Base-by-base conservation (phyloP, 2,888 invertebrate genomes). In the Pseudococcus longispinus region DNA sequence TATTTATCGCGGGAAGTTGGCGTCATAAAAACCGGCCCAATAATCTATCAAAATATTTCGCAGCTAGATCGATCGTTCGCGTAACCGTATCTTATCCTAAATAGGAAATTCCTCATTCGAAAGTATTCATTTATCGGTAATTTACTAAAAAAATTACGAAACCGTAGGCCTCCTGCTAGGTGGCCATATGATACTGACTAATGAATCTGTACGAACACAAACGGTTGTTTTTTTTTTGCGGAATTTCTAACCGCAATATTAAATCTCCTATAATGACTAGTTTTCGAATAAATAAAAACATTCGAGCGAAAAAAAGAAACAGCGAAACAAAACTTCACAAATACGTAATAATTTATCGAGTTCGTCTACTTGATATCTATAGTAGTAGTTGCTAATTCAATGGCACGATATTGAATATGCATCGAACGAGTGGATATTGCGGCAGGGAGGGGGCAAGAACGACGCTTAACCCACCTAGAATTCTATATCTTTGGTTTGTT, bases 341-440 rank as follows among this genome's bases (percentile, higher is more conserved):
- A 51, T 51, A 51, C 51, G 51, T 51, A 51, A 51, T 65, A 65
- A 65, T 65, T 65, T 65, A 65, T 65, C 23, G 26, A 51, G n/a
- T 51, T 51, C n/a, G 65, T 65, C 65, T 65, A 13, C 26, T 6
- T n/a, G n/a, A n/a, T n/a, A n/a, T n/a, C n/a, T n/a, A n/a, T n/a
- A n/a, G n/a, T n/a, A n/a, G n/a, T n/a, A 13, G 46, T 8, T 46
- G 65, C 26, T 65, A 65, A 65, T 65, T 65, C 65, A 65, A 65
- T 65, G 65, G 65, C 65, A 65, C 65, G 65, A 65, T 51, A 51
- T 18, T 51, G 51, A 51, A 51, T 51, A n/a, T 51, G 51, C 51
- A 51, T 51, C 18, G 51, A 51, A 51, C 15, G n/a, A 51, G 6
- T 51, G 13, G 44, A 46, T 46, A 15, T 5, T 1, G 51, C 4